Evolutionary conservation across 2,888 invertebrate species (phyloP), one percentile per base, ranked within the genome.

Genomic region (Hylaea fasciaria): DNA sequence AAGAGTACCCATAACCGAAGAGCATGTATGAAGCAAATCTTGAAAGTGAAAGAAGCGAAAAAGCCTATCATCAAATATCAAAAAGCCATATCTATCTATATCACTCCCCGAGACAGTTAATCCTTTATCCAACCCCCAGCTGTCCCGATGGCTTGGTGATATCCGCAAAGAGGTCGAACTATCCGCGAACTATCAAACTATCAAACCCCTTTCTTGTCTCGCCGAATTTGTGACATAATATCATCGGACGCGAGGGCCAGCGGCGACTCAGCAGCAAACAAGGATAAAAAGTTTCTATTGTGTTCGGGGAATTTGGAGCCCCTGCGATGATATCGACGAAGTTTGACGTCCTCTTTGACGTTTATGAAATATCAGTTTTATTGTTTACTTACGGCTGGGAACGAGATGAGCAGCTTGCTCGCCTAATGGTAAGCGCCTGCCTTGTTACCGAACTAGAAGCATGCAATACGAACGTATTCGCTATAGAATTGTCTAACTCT

Each of bases 151-250:
- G 2, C 40, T 40, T 8, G 40, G 49, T 16, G 58, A 35, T 41
- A 47, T 58, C 37, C 37, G 35, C 28, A 53, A 47, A 28, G 49
- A 41, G 59, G 54, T 59, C 59, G 54, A 54, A 54, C 59, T 46
- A 39, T 40, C 39, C 40, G 17, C 28, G 39, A 58, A 53, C 53
- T 53, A 48, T 41, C 50, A n/a, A n/a, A n/a, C n/a, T n/a, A n/a
- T 16, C 10, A 59, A 37, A 50, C 39, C 58, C 48, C 12, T 53
- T 59, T 48, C 17, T 37, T 37, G n/a, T n/a, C 44, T 7, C 37
- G 22, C n/a, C 35, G 43, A 22, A 48, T 47, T 48, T 32, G 39
- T 39, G 35, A 45, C 37, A 37, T 14, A 46, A 46, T 46, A 46
- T 14, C 37, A 45, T 22, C 37, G 16, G 22, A 35, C 17, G 22